Percentiles rank a stretch among this genome's conserved stretches.
Evolutionary conservation across 2,888 invertebrate genomes (phyloP).

Genomic region (Anticlea derivata): DNA sequence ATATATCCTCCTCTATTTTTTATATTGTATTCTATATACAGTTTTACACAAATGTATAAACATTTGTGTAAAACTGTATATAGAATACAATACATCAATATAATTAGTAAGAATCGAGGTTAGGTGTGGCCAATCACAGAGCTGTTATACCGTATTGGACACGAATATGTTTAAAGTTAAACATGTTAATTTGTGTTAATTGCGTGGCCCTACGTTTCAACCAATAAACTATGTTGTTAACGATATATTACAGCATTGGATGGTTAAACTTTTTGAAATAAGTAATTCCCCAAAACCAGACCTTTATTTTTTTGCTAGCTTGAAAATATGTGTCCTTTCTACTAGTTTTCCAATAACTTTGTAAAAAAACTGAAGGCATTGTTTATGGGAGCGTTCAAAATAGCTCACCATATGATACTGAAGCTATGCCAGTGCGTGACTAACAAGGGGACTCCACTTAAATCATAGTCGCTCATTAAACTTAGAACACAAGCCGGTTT

Average conservation of each 20-base stretch:
- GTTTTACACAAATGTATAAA: not conserved
- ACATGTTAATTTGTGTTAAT: slow-evolving; percentile 30
- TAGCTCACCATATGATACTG: slow-evolving; percentile 33
- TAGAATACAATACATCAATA: not conserved
- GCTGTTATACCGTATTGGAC: slow-evolving; percentile 29
- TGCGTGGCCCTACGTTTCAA: slow-evolving; percentile 3
- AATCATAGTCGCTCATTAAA: slow-evolving; percentile 57
- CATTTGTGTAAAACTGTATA: not conserved
- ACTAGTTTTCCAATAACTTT: not conserved
- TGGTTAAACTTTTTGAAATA: not conserved
- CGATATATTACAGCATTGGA: not conserved
- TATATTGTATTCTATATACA: no score
- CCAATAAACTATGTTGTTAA: slow-evolving; percentile 12
- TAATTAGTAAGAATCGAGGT: slow-evolving; percentile 9
- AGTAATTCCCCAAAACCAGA: not conserved
- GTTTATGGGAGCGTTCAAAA: slow-evolving; percentile 9
- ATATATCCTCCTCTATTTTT: no score
- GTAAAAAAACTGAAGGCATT: not conserved
- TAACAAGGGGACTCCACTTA: slow-evolving; percentile 60
- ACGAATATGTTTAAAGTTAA: slow-evolving; percentile 25
- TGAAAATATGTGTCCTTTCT: no score
- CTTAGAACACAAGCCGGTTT: slow-evolving; percentile 47
- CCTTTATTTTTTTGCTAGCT: no score
- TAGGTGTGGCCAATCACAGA: slow-evolving; percentile 25
- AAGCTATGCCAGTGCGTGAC: slow-evolving; percentile 35